Base-by-base conservation (phyloP, 2,888 invertebrate genomes). In the Macrosoma leucophasiata region DNA sequence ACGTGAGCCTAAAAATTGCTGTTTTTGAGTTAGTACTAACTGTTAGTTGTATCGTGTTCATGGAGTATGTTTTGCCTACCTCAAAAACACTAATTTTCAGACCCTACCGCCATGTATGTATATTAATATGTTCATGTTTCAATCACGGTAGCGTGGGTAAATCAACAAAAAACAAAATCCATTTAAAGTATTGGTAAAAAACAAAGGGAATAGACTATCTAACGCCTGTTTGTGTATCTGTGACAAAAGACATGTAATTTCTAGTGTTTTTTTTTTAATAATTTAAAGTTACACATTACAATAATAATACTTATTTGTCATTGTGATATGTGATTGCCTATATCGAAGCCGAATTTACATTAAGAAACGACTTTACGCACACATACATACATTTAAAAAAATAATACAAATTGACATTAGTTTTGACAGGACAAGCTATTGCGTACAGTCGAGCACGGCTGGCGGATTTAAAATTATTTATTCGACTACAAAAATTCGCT, bases 251-350 rank as follows among this genome's bases (percentile, higher is more conserved):
- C 58, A 62, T 63, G 56, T 58, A 56, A n/a, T 20, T 35, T 27
- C 8, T 39, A 31, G 26, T 33, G 36, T 21, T 38, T 20, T 14
- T 36, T 37, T 25, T 15, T 14, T 11, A 14, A 24, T 11, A 20
- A 8, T 28, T 25, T 17, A 28, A 28, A 25, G 29, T 11, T 20
- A 12, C 10, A 20, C 12, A 13, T 29, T 29, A 24, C 14, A 34
- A 29, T 7, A 15, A 25, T 39, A 43, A 54, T 59, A 53, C 59
- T 77, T 77, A 79, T 79, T 79, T 82, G 79, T 81, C 79, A 58
- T 55, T 53, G 55, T 81, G 81, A 82, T 81, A 82, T 82, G 81
- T 79, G 61, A 36, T 41, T 43, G 41, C 50, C 58, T 64, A 53
- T 49, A 41, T 61, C 48, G 48, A 71, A 73, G 64, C 66, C 59